Percentiles rank a stretch among this genome's conserved stretches.
phyloP scores from a whole-genome alignment of 2,888 invertebrate genomes.

The Dorcus parallelipipedus region DNA sequence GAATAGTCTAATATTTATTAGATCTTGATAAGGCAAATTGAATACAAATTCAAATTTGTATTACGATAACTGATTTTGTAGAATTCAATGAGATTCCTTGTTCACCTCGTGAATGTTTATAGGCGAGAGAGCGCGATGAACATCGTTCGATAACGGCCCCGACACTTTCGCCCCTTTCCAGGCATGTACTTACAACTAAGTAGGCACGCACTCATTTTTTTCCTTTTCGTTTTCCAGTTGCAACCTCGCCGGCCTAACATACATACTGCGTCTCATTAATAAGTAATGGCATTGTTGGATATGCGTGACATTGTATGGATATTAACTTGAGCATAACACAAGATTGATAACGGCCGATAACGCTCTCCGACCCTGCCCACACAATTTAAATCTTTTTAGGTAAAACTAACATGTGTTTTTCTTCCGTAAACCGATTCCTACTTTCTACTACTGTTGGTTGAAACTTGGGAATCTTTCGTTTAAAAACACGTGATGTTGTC shows the following conservation, averaged over 20 bases:
- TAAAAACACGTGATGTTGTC: too few species aligned
- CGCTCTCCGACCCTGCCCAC: constrained; percentile 12
- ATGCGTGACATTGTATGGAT: constrained; percentile 50
- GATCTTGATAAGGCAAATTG: constrained; percentile 25
- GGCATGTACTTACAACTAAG: background rate
- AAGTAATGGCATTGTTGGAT: constrained; percentile 46
- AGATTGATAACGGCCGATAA: constrained; percentile 43
- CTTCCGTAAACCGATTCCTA: background rate
- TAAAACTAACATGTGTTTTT: background rate
- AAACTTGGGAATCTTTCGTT: too few species aligned
- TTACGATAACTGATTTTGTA: constrained; percentile 17
- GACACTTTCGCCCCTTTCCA: background rate
- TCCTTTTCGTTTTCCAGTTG: too few species aligned
- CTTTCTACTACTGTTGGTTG: too few species aligned
- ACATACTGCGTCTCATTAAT: constrained; percentile 41
- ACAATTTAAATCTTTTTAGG: background rate
- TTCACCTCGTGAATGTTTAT: background rate
- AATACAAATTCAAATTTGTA: constrained; percentile 27
- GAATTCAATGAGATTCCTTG: constrained; percentile 8
- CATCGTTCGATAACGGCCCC: background rate
- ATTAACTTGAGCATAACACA: constrained; percentile 39
- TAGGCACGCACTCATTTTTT: background rate
- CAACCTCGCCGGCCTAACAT: too few species aligned
- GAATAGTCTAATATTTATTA: constrained; percentile 19
- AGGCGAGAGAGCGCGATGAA: background rate